phyloP scores from a whole-genome alignment of 2,113 vertebrate genomes.

The Cyprinodon tularosa region DNA sequence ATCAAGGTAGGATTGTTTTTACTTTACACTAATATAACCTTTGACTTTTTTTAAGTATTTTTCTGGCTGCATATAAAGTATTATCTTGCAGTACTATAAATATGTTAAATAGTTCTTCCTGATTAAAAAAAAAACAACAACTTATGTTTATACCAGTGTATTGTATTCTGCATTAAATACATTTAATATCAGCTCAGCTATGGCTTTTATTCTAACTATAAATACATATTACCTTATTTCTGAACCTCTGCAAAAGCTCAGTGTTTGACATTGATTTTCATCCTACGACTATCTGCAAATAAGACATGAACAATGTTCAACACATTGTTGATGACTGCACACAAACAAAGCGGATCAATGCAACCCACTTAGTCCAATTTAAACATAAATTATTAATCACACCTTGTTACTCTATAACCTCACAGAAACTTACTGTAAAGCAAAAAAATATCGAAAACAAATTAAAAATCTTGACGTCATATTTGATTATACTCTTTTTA shows the following conservation, averaged over 20 bases:
- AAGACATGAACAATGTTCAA: background rate
- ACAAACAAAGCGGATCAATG: conserved; percentile 59
- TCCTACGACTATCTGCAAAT: background rate
- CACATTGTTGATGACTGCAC: conserved; percentile 19
- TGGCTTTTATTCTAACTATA: background rate
- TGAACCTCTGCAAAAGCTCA: background rate
- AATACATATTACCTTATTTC: background rate
- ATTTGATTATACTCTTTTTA: background rate
- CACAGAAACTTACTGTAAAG: conserved; percentile 7
- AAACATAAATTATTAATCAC: conserved; percentile 87
- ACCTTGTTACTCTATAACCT: background rate
- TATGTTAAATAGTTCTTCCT: background rate
- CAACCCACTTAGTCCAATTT: conserved; percentile 81
- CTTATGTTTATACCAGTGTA: background rate
- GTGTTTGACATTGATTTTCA: background rate
- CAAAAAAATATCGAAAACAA: background rate
- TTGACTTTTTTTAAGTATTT: background rate
- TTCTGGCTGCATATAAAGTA: background rate
- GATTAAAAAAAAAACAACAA: background rate
- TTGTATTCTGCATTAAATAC: no score
- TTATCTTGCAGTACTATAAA: background rate
- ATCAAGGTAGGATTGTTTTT: conserved; percentile 55
- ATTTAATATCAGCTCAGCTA: background rate
- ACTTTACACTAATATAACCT: background rate
- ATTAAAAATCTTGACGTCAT: background rate